phyloP scores from a whole-genome alignment of 2,797 vertebrate genomes.

The Pachyuromys duprasi region DNA sequence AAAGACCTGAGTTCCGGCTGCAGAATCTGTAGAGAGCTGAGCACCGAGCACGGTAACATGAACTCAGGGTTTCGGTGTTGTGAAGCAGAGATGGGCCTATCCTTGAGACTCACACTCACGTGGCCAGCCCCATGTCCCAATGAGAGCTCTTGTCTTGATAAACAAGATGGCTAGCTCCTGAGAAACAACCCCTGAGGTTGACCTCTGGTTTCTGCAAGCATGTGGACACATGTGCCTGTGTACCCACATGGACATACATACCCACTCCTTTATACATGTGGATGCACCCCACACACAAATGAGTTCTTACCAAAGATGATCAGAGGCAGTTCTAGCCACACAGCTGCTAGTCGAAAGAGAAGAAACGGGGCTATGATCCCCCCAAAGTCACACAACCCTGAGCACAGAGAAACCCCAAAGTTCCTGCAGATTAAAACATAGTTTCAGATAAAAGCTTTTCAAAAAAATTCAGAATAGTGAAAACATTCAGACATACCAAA shows the following conservation, averaged over 20 bases:
- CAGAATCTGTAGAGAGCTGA: too few relatives aligned
- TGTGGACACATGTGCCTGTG: background rate
- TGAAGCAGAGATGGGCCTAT: background rate
- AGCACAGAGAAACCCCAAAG: slow-evolving; percentile 90
- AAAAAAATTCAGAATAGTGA: background rate
- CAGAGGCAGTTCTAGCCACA: slow-evolving; percentile 90
- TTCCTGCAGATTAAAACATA: slow-evolving; percentile 85
- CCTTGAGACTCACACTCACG: background rate
- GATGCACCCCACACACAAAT: background rate
- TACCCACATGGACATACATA: background rate
- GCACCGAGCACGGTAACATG: background rate
- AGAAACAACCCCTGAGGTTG: background rate
- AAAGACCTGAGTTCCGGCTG: background rate
- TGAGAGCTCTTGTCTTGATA: background rate
- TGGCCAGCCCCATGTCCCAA: background rate
- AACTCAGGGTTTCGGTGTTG: background rate
- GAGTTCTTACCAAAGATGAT: slow-evolving; percentile 89
- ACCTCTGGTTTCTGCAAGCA: background rate
- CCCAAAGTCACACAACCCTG: slow-evolving; percentile 89
- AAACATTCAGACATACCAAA: background rate
- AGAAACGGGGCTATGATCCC: slow-evolving; percentile 89
- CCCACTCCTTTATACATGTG: background rate
- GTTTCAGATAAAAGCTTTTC: background rate
- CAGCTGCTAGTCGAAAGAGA: slow-evolving; percentile 87
- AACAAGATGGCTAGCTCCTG: background rate